A percentile compares a stretch with the other conserved stretches of the same genome.
Conservation (phyloP, 2,797 vertebrate species). For the Neopelma chrysocephalum region DNA sequence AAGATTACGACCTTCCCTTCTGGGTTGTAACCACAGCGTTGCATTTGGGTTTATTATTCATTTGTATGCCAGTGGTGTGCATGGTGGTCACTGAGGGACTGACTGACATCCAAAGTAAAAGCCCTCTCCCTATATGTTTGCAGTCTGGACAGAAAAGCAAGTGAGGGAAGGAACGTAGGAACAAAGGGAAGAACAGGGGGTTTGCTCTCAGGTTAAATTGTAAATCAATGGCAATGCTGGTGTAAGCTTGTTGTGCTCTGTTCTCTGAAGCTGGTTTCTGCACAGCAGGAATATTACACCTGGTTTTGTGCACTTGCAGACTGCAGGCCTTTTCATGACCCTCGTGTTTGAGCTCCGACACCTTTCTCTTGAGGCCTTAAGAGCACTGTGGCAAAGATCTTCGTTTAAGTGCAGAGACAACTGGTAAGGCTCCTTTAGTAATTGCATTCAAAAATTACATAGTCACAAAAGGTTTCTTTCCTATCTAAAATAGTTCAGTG, state of each 20-base stretch:
- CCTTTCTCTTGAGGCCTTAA: slow-evolving; percentile 75
- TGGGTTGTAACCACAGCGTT: neutral
- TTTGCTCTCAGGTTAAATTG: neutral
- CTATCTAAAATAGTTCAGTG: neutral
- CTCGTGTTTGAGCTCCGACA: slow-evolving; percentile 82
- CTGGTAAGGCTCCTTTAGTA: slow-evolving; percentile 74
- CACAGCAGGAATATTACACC: neutral
- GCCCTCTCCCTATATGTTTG: neutral
- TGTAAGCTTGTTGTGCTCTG: neutral
- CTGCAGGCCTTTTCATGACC: slow-evolving; percentile 78
- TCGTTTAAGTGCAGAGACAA: slow-evolving; percentile 84
- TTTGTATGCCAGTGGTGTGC: neutral
- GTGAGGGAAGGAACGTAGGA: neutral
- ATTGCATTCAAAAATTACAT: neutral
- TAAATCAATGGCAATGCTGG: neutral
- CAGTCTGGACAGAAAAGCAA: neutral
- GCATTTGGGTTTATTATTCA: neutral
- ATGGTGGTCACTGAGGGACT: neutral
- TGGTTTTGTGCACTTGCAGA: slow-evolving; percentile 54
- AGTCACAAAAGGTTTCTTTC: neutral
- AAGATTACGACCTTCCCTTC: neutral
- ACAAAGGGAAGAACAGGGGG: neutral
- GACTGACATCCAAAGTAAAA: neutral
- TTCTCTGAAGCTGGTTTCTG: neutral
- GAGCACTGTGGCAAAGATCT: slow-evolving; percentile 77